Conservation (phyloP, 2,797 vertebrate genomes). For the Falco peregrinus region DNA sequence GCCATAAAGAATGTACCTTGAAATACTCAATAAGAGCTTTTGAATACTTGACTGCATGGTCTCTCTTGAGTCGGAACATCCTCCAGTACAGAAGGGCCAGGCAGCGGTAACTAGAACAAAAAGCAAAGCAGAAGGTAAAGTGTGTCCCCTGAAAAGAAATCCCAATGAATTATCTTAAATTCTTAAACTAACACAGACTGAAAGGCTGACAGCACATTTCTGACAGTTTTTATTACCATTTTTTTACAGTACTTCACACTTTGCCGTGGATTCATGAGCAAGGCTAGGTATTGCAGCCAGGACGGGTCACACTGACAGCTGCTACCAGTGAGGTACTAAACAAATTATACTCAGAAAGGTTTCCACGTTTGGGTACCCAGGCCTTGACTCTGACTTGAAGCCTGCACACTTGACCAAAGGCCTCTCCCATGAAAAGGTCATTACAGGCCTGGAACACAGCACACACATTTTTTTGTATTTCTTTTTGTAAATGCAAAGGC, state of each 20-base stretch:
- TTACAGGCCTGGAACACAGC: neutral
- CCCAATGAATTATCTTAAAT: neutral
- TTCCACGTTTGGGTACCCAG: neutral
- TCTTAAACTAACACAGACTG: neutral
- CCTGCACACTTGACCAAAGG: neutral
- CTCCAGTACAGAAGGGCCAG: constrained; percentile 98
- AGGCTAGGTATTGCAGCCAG: neutral
- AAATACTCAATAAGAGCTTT: constrained; percentile 97
- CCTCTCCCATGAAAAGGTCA: neutral
- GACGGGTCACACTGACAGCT: neutral
- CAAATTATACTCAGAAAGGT: neutral
- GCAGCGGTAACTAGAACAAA: constrained; percentile 88
- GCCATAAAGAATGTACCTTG: constrained; percentile 82
- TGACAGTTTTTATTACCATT: neutral
- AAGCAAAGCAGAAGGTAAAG: neutral
- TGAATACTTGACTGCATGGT: constrained; percentile 96
- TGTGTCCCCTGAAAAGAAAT: neutral
- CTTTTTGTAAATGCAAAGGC: neutral
- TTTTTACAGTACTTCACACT: neutral
- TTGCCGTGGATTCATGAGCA: neutral
- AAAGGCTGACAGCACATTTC: neutral
- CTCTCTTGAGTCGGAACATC: constrained; percentile 98
- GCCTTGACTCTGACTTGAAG: neutral
- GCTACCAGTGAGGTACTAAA: neutral
- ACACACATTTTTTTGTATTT: fast-evolving